Evolutionary conservation across 2,888 invertebrate species (phyloP).

Genomic region (Mythimna loreyi): DNA sequence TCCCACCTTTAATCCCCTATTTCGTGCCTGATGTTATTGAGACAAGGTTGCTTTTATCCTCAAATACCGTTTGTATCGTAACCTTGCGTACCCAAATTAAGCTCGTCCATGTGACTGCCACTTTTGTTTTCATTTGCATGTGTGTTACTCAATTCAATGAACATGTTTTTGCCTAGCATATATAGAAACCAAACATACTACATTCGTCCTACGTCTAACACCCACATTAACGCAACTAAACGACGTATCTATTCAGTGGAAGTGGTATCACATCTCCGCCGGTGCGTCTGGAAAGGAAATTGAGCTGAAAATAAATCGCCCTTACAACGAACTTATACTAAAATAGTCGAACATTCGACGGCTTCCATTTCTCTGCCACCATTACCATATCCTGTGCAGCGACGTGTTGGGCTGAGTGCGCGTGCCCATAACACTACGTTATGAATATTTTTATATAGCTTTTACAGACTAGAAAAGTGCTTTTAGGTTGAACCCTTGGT

Average conservation of each 20-base stretch:
- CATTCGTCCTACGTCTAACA: conserved; percentile 62
- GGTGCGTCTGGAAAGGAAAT: conserved; percentile 84
- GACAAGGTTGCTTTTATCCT: conserved; percentile 60
- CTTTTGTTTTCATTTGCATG: conserved; percentile 62
- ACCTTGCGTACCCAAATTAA: conserved; percentile 44
- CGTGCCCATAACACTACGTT: conserved; percentile 74
- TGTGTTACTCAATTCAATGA: conserved; percentile 65
- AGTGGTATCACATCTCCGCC: conserved; percentile 71
- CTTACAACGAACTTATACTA: conserved; percentile 85
- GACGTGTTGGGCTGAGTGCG: conserved; percentile 77
- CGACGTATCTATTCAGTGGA: conserved; percentile 68
- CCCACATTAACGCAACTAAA: conserved; percentile 68
- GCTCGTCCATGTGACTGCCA: conserved; percentile 38
- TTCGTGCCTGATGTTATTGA: conserved; percentile 70
- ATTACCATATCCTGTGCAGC: conserved; percentile 89
- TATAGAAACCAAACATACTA: conserved; percentile 44
- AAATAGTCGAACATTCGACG: conserved; percentile 86
- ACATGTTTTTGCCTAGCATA: conserved; percentile 53
- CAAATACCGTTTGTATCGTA: conserved; percentile 37
- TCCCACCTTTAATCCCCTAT: conserved; percentile 74
- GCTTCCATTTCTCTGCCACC: conserved; percentile 85
- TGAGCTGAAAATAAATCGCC: conserved; percentile 89
- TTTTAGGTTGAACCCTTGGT: conserved; percentile 12
- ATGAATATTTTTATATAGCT: conserved; percentile 56
- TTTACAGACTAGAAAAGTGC: conserved; percentile 36